Evolutionary conservation across 2,797 vertebrate species (phyloP), one percentile per base, ranked within the genome.

Genomic region (Peromyscus attwateri): DNA sequence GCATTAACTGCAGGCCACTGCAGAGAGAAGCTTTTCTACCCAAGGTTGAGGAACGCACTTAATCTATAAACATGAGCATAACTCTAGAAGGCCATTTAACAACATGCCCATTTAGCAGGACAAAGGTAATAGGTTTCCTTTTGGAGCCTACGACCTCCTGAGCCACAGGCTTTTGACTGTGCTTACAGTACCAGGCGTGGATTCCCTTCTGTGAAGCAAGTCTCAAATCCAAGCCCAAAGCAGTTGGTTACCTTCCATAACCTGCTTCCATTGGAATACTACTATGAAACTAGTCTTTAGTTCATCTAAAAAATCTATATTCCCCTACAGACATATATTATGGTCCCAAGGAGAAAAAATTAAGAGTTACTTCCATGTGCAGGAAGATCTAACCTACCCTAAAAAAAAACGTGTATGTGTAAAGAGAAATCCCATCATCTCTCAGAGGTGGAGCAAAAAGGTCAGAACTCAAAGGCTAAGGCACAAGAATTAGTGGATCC

Each of bases 231-330:
- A 84, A 46, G 16, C 16, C 57, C 60, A 62, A 62, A 46, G 43
- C 17, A 66, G 16, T 49, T 84, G 37, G 16, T 34, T 46, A 66
- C 9, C 17, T 17, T 16, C 60, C 13, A 43, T 46, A 66, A 17
- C 40, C 17, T 66, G 29, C 9, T 66, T 43, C 40, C 62, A 34
- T 29, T 31, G 27, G 2, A 43, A 43, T 64, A 37, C 23, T 79
- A 60, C 71, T 81, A 43, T 85, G 46, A 62, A 94, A 79, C 87
- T n/a, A 93, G 8, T 91, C 52, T 37, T 76, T 79, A 83, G 79
- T 84, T 75, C 27, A 40, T 85, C 64, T 91, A 79, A 52, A 89
- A 79, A 89, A 79, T 43, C 80, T 12, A 40, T 79, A 57, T 34
- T 91, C 21, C 19, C 46, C 31, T 83, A 21, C 1, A 64, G 25